These are phyloP conservation scores for Varecia variegata DNA, from an alignment of 2,797 vertebrate genomes.

Conservation along the genomic window DNA sequence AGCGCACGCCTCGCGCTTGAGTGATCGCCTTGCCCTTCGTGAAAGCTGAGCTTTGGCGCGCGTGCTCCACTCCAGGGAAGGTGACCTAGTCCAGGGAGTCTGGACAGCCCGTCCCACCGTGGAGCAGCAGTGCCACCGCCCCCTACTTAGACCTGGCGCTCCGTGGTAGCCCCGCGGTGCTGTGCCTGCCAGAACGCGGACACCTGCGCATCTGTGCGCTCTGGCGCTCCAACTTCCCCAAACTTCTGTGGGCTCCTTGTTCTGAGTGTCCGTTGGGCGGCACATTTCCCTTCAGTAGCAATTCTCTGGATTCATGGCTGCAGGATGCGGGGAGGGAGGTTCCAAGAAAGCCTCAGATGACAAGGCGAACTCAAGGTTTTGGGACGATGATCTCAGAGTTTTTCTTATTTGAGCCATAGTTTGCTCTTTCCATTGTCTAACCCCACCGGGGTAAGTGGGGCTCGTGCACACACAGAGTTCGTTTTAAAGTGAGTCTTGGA, in stretches of 20 bases:
- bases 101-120: not conserved
- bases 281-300: not conserved
- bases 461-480: not conserved
- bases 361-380: not conserved
- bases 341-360: not conserved
- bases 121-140: not conserved
- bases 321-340: not conserved
- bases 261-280: not conserved
- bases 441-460: not conserved
- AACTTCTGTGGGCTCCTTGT: not conserved
- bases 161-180: rapidly evolving
- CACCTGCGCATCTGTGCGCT: not conserved
- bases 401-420: not conserved
- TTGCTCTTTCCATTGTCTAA: not conserved
- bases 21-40: not conserved
- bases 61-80: not conserved
- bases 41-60: not conserved
- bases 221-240: not conserved
- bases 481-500: not conserved
- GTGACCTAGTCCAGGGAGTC: not conserved
- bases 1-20: rapidly evolving
- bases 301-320: not conserved
- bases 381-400: not conserved
- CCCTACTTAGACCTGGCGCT: not conserved
- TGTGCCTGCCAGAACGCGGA: rapidly evolving